phyloP scores from a whole-genome alignment of 1,140 invertebrate genomes.

The Palaemon carinicauda region DNA sequence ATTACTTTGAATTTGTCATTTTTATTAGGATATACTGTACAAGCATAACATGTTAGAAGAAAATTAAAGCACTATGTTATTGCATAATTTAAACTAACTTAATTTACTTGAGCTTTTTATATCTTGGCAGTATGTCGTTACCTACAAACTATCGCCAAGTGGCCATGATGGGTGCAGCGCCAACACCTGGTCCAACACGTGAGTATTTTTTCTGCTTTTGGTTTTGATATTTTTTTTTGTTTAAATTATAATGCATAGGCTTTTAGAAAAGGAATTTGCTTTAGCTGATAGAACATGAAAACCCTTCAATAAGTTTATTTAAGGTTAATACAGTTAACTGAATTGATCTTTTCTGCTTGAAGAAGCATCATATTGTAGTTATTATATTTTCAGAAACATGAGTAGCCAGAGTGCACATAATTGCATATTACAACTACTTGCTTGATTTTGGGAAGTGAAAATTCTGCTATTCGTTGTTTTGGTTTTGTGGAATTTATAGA shows the following conservation, averaged over 20 bases:
- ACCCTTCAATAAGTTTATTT: no score
- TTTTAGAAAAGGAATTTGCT: neutral
- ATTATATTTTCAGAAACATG: neutral
- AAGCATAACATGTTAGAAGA: no score
- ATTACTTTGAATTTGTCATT: no score
- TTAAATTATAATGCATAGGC: neutral
- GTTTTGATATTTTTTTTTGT: neutral
- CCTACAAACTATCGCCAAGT: slow-evolving; percentile 43
- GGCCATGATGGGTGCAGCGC: slow-evolving; percentile 45
- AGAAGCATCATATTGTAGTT: neutral
- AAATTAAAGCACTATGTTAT: no score
- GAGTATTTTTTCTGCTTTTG: neutral
- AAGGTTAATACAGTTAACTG: neutral
- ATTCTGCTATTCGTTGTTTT: no score
- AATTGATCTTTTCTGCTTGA: neutral
- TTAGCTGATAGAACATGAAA: neutral
- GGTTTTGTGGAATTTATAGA: no score
- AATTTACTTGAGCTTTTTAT: no score
- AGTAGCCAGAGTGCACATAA: no score
- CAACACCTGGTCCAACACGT: slow-evolving; percentile 47
- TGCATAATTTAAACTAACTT: no score
- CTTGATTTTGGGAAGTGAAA: no score
- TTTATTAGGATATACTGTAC: no score
- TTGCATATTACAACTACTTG: no score
- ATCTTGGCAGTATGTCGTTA: slow-evolving; percentile 23